Evolutionary conservation across 2,797 vertebrate species (phyloP), one percentile per base, ranked within the genome.

Genomic region (Lycodopsis pacificus): DNA sequence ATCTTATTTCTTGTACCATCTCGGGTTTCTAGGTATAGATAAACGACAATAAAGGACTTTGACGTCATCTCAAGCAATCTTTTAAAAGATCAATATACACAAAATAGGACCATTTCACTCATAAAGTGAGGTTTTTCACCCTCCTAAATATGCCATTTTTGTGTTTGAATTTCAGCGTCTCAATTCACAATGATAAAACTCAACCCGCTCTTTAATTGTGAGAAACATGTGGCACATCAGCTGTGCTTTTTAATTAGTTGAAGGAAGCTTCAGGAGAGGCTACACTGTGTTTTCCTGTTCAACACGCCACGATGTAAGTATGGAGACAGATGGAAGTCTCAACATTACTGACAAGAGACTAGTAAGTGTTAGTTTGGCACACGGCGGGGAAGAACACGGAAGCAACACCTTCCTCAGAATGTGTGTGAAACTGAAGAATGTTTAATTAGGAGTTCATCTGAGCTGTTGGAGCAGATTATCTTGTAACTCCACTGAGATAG

Each of bases 321-420:
- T 4, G 10, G 74, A 88, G 85, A 77, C 93, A 93, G 93, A 93
- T 93, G 92, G 91, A 93, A 80, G 82, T 77, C 71, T 86, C 83
- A 79, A 56, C 76, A 71, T 88, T 73, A 48, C 80, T 88, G 84
- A 89, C 88, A 83, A 80, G 65, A 86, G 81, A 87, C 56, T 64
- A 81, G 87, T 86, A 90, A 85, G 91, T 88, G 90, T 93, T 88
- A 92, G 82, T 63, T 86, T 83, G 73, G 79, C 77, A 17, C 79
- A 42, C 71, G 49, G 85, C n/a, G 20, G 82, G 76, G 63, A 72
- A 36, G 59, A 80, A 80, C 65, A 75, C 72, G 85, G 82, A 90
- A 88, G 71, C 90, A 87, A 92, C 91, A 92, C 92, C 83, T 92
- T 86, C 36, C 36, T 62, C 59, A 54, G 68, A 89, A 86, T 10